phyloP scores from a whole-genome alignment of 2,797 vertebrate species.

The Mus caroli region DNA sequence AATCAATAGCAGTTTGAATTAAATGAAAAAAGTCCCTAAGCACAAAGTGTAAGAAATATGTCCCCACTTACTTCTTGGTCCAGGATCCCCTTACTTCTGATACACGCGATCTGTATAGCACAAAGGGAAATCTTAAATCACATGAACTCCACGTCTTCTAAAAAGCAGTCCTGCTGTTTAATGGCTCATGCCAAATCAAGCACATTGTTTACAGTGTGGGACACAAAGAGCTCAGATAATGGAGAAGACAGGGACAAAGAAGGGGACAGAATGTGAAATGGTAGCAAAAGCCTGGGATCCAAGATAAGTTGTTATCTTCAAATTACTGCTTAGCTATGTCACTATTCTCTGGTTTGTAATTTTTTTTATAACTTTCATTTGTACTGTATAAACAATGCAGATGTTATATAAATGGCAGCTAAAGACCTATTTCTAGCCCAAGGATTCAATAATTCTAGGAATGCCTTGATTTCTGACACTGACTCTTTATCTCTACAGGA shows the following conservation, averaged over 20 bases:
- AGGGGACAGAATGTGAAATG: neutral
- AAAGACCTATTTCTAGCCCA: neutral
- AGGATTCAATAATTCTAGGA: neutral
- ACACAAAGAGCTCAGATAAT: neutral
- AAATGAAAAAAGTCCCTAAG: neutral
- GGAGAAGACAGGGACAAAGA: neutral
- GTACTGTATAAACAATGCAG: conserved; percentile 23
- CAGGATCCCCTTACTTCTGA: conserved; percentile 6
- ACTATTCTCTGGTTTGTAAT: conserved; percentile 18
- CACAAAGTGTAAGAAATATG: conserved; percentile 7
- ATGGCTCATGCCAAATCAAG: neutral
- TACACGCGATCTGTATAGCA: neutral
- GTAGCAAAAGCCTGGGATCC: neutral
- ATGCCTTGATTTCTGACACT: neutral
- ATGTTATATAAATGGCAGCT: neutral
- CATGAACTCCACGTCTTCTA: neutral
- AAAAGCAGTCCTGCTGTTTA: neutral
- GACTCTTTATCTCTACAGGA: neutral
- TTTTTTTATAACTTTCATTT: neutral
- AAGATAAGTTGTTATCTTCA: neutral
- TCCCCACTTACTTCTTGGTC: neutral
- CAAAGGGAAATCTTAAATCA: neutral
- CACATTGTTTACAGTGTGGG: neutral
- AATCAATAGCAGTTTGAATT: conserved; percentile 9
- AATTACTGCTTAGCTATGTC: neutral